Conservation (phyloP, 2,888 invertebrate species). For the Rhagium mordax region DNA sequence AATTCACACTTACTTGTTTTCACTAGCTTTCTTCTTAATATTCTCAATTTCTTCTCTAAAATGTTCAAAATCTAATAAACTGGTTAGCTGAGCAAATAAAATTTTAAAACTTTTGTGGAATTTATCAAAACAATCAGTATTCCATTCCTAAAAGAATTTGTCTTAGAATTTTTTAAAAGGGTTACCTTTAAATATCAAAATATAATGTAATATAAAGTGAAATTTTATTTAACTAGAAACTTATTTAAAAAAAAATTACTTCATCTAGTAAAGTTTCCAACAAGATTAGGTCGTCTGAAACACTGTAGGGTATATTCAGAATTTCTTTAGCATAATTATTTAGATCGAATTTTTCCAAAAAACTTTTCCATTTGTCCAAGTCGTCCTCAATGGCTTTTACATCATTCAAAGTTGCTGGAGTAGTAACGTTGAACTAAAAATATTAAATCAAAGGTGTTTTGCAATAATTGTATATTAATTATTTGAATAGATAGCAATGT, state of each 20-base stretch:
- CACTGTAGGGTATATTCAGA: slow-evolving; percentile 39
- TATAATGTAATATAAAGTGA: background rate
- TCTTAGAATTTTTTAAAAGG: background rate
- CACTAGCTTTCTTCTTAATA: slow-evolving; percentile 12
- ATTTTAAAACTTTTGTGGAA: slow-evolving; percentile 33
- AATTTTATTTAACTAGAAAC: background rate
- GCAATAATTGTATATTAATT: too few species aligned
- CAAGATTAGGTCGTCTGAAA: slow-evolving; percentile 33
- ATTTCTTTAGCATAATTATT: slow-evolving; percentile 30
- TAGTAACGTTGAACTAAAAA: slow-evolving; percentile 3
- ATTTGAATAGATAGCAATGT: too few species aligned
- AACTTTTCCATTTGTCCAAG: slow-evolving; percentile 17
- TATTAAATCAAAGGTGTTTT: background rate
- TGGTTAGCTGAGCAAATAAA: slow-evolving; percentile 31
- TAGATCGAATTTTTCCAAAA: slow-evolving; percentile 22
- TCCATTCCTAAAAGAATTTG: slow-evolving; percentile 27
- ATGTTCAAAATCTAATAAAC: slow-evolving; percentile 22
- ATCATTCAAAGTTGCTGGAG: background rate
- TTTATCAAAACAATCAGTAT: slow-evolving; percentile 19
- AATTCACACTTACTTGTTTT: background rate
- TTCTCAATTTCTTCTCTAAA: slow-evolving; percentile 17
- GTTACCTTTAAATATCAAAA: background rate
- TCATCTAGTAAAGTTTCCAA: slow-evolving; percentile 35
- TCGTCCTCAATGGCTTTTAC: slow-evolving; percentile 20
- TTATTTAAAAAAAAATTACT: slow-evolving; percentile 3